Conservation (phyloP, 2,797 vertebrate genomes). For the Pseudochirops cupreus region DNA sequence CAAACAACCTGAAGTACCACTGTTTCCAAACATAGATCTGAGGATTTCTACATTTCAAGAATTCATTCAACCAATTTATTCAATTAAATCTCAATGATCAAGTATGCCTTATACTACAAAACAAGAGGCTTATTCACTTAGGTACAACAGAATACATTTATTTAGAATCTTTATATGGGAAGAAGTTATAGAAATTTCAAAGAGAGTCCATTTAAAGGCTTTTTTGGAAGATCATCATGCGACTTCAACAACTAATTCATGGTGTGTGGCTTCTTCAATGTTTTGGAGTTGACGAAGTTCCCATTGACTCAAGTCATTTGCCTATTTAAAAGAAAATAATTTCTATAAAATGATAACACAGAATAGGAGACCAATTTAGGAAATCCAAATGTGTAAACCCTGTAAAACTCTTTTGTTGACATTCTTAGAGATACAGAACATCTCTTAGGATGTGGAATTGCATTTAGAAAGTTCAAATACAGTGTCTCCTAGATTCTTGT, state of each 20-base stretch:
- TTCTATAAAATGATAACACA: not conserved
- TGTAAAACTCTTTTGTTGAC: not conserved
- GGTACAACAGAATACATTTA: not conserved
- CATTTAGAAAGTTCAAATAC: not conserved
- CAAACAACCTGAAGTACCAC: no score
- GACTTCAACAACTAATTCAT: slow-evolving; percentile 59
- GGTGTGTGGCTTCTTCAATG: slow-evolving; percentile 67
- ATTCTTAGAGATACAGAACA: not conserved
- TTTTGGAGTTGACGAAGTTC: slow-evolving; percentile 60
- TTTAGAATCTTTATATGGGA: not conserved
- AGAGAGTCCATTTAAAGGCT: not conserved
- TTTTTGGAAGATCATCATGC: not conserved
- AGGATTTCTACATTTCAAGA: not conserved
- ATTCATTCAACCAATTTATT: not conserved
- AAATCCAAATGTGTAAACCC: not conserved
- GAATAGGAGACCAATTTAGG: not conserved
- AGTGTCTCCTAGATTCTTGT: not conserved
- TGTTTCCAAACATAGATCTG: no score
- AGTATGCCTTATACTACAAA: not conserved
- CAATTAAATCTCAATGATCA: not conserved
- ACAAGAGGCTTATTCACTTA: not conserved
- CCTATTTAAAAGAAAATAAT: slow-evolving; percentile 34
- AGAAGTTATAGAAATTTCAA: not conserved
- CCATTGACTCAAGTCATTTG: slow-evolving; percentile 57
- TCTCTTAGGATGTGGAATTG: not conserved